Percentiles rank a stretch among this genome's conserved stretches.
phyloP scores from a whole-genome alignment of 2,113 vertebrate species.

The Variabilichromis moorii region DNA sequence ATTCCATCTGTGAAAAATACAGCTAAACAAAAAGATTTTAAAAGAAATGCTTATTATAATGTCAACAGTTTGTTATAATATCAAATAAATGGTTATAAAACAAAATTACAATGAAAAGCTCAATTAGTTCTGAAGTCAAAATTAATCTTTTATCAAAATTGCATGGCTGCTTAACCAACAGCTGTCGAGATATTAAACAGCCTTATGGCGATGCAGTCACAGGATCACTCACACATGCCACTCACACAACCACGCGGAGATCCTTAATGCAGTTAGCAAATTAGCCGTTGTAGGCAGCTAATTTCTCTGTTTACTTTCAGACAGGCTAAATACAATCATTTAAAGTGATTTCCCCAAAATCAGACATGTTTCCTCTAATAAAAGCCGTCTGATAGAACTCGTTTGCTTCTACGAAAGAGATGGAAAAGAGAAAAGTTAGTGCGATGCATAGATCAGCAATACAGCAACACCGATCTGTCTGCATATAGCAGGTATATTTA shows the following conservation, averaged over 20 bases:
- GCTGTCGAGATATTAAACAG: not conserved
- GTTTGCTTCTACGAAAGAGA: not conserved
- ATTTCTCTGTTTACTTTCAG: not conserved
- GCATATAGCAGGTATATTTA: not conserved
- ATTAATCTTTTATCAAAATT: not conserved
- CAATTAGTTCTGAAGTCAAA: not conserved
- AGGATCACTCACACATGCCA: not conserved
- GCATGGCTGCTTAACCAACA: not conserved
- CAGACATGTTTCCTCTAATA: not conserved
- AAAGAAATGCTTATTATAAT: not conserved
- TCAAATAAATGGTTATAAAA: not conserved
- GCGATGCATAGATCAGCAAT: not conserved
- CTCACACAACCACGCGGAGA: not conserved
- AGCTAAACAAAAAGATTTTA: fast-evolving
- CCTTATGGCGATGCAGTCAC: not conserved
- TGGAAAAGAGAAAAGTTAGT: not conserved
- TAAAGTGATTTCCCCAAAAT: not conserved
- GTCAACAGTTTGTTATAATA: not conserved
- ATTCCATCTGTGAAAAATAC: not conserved
- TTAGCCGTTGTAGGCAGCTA: not conserved
- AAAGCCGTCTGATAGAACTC: not conserved
- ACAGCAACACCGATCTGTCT: not conserved
- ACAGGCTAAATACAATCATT: not conserved
- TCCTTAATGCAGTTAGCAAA: not conserved
- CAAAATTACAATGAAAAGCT: not conserved